Evolutionary conservation across 1,140 invertebrate species (phyloP), one percentile per base, ranked within the genome.

Genomic region (honey bee (Apis mellifera)): DNA sequence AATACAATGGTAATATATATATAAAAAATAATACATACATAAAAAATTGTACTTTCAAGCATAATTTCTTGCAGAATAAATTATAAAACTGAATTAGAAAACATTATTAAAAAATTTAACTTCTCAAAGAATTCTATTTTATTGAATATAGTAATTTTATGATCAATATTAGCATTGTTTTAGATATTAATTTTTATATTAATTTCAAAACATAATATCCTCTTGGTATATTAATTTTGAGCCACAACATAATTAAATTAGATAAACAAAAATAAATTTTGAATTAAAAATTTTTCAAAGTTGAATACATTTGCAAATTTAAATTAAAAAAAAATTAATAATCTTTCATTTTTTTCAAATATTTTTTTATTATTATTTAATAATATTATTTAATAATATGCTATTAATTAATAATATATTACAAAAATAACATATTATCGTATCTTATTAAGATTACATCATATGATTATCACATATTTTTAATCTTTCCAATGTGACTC

Each of bases 401-500:
- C n/a, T 12, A 52, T 54, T 52, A 64, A 48, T 75, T 75, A 65
- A 17, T 52, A 64, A 64, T 12, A n/a, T 52, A 23, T 64, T 32
- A 32, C 19, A 64, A 1, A 9, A 62, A 65, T 23, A 26, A 66
- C 26, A 76, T 26, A 77, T 32, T 2, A 42, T 42, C 32, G 32
- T 2, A 42, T 7, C 32, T 42, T 42, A 42, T 42, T 42, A 42
- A 42, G 32, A 42, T 42, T 42, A 42, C 32, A 7, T 42, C 32
- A 42, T n/a, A 23, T 2, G 32, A 59, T 15, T 15, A 52, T 52
- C 48, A n/a, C 60, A 19, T 7, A 9, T 8, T 23, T n/a, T 9
- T 60, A 71, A 4, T 17, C 54, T 70, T 62, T 48, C 5, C 17
- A 71, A 54, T 71, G 48, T 80, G 78, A 80, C 59, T 80, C 78